Conservation (phyloP, 2,888 invertebrate species). For the Mesorhabditis sp. region DNA sequence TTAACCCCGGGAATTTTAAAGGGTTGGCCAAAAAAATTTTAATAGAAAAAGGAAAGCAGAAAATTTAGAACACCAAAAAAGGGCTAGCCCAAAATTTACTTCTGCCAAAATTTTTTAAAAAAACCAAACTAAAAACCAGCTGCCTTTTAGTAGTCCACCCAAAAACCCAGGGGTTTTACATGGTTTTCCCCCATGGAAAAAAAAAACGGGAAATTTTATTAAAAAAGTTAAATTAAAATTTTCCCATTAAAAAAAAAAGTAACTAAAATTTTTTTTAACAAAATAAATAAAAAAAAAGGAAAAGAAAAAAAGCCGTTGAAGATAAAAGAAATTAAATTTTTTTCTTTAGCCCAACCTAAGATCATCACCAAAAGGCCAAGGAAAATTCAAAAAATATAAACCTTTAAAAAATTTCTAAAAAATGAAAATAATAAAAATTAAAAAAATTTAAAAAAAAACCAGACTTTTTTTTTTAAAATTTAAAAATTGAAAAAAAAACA, state of each 20-base stretch:
- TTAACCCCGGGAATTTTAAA: conserved; percentile 28
- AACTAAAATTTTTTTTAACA: too few species aligned
- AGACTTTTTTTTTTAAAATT: conserved; percentile 34
- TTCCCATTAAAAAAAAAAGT: conserved; percentile 34
- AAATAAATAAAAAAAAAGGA: conserved; percentile 1
- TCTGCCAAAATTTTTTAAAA: conserved; percentile 35
- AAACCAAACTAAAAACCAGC: conserved; percentile 38
- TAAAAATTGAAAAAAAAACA: conserved; percentile 38
- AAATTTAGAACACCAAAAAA: conserved; percentile 35
- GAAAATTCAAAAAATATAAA: conserved; percentile 47
- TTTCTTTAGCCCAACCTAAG: conserved; percentile 43
- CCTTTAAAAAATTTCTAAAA: conserved; percentile 35
- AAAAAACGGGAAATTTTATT: conserved; percentile 39
- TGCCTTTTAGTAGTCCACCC: conserved; percentile 39
- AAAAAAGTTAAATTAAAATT: conserved; percentile 36
- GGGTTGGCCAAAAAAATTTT: conserved; percentile 30
- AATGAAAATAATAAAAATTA: conserved; percentile 41
- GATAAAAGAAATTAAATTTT: conserved; percentile 44
- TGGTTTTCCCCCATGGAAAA: conserved; percentile 66
- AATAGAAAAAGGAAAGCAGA: conserved; percentile 31
- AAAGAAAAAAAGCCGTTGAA: conserved; percentile 43
- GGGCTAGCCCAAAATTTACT: conserved; percentile 37
- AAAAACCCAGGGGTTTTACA: conserved; percentile 47
- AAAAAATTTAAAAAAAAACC: conserved; percentile 29
- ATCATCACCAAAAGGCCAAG: conserved; percentile 43